phyloP scores from a whole-genome alignment of 2,113 vertebrate species.

The Triplophysa tibetana region DNA sequence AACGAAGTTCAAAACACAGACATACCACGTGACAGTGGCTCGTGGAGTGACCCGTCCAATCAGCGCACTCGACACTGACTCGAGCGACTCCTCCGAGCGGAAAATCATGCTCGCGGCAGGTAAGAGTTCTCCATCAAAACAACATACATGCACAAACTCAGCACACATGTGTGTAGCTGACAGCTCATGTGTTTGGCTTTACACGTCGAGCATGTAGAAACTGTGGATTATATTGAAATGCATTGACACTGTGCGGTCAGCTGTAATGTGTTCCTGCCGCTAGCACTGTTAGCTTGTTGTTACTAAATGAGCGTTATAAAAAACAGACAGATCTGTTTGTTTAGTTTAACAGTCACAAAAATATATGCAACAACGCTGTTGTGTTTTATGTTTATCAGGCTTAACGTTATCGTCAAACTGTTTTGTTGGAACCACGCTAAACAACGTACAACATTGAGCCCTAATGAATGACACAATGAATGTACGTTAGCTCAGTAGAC shows the following conservation, averaged over 20 bases:
- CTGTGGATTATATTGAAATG: background rate
- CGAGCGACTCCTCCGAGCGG: background rate
- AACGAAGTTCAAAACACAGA: background rate
- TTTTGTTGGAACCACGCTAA: too few relatives aligned
- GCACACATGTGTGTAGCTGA: background rate
- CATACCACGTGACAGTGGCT: background rate
- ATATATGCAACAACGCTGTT: too few relatives aligned
- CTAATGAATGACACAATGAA: too few relatives aligned
- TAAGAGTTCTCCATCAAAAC: constrained; percentile 16
- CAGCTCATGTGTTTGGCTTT: background rate
- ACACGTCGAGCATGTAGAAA: background rate
- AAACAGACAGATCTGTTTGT: too few relatives aligned
- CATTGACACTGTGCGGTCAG: background rate
- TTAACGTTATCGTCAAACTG: too few relatives aligned
- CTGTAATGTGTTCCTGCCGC: background rate
- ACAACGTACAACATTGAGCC: too few relatives aligned
- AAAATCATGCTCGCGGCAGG: background rate
- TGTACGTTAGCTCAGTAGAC: too few relatives aligned
- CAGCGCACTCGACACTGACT: background rate
- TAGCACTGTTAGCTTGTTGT: constrained; percentile 35
- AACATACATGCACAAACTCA: background rate
- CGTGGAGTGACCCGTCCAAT: constrained; percentile 28
- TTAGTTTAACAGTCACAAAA: too few relatives aligned
- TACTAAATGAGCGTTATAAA: background rate
- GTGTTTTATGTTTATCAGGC: too few relatives aligned